Percentiles rank a stretch among this genome's conserved stretches.
These are phyloP conservation scores for Dryadula phaetusa DNA, from an alignment of 2,888 invertebrate species.

Conservation along the genomic window DNA sequence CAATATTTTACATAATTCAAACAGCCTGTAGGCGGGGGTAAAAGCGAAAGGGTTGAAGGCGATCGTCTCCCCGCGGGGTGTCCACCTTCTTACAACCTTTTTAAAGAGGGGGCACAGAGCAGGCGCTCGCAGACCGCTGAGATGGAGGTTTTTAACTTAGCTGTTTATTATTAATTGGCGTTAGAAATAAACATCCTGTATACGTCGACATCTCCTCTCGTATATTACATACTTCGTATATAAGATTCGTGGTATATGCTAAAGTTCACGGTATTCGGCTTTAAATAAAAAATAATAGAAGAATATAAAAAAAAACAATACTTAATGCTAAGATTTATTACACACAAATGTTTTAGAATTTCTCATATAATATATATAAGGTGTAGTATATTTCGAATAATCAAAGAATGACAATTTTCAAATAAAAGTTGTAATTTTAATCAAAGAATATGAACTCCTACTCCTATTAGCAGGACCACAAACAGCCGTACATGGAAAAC, in stretches of 20 bases:
- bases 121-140: slow-evolving; percentile 65
- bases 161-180: slow-evolving; percentile 37
- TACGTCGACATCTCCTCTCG: slow-evolving; percentile 26
- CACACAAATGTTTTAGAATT: background rate
- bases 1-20: slow-evolving; percentile 50
- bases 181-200: slow-evolving; percentile 31
- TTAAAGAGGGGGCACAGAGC: slow-evolving; percentile 80
- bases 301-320: too few species aligned
- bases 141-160: slow-evolving; percentile 38
- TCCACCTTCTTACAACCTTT: slow-evolving; percentile 84
- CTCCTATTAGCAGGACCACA: background rate
- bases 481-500: background rate
- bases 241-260: background rate
- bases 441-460: background rate
- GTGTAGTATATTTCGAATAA: background rate
- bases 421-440: background rate
- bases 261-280: background rate
- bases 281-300: background rate
- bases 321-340: background rate
- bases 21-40: slow-evolving; percentile 79
- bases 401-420: too few species aligned
- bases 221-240: background rate
- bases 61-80: slow-evolving; percentile 73
- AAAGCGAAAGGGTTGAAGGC: slow-evolving; percentile 84
- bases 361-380: too few species aligned